A percentile compares a stretch with the other conserved stretches of the same genome.
phyloP scores from a whole-genome alignment of 92 coral and sea anemone species.

The Desmophyllum pertusum region DNA sequence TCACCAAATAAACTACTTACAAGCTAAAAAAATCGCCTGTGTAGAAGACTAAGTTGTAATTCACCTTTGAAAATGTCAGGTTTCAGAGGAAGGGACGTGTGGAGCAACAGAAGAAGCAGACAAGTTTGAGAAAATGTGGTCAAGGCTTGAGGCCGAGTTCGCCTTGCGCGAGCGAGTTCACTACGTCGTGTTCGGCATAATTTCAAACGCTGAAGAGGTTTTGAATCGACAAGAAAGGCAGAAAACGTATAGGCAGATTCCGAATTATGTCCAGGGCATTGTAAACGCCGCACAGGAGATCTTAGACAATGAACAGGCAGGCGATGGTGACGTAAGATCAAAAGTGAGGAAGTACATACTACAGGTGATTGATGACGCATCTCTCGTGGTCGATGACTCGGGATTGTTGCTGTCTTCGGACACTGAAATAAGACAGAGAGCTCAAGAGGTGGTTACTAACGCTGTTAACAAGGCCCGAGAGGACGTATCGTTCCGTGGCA shows the following conservation, averaged over 20 bases:
- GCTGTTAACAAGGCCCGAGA: constrained; percentile 49
- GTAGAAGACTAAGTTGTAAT: not conserved
- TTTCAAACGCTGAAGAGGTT: constrained; percentile 49
- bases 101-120: constrained; percentile 10
- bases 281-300: constrained; percentile 57
- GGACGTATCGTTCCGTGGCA: constrained; percentile 28
- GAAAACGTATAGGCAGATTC: constrained; percentile 1
- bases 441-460: constrained; percentile 42
- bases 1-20: too few relatives aligned
- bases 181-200: constrained; percentile 42
- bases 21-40: too few relatives aligned
- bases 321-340: constrained; percentile 7
- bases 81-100: constrained; percentile 19
- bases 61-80: constrained; percentile 4
- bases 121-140: constrained; percentile 29
- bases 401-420: not conserved
- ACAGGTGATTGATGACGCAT: constrained; percentile 17
- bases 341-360: constrained; percentile 10
- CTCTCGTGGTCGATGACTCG: not conserved
- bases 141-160: constrained; percentile 29
- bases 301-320: constrained; percentile 23
- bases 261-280: constrained; percentile 54
- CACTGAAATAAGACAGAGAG: constrained; percentile 32
- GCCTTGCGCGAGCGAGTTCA: constrained; percentile 53
- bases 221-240: constrained; percentile 39